A percentile compares a stretch with the other conserved stretches of the same genome.
phyloP scores from a whole-genome alignment of 2,113 vertebrate genomes.

The Orthonyx spaldingii region DNA sequence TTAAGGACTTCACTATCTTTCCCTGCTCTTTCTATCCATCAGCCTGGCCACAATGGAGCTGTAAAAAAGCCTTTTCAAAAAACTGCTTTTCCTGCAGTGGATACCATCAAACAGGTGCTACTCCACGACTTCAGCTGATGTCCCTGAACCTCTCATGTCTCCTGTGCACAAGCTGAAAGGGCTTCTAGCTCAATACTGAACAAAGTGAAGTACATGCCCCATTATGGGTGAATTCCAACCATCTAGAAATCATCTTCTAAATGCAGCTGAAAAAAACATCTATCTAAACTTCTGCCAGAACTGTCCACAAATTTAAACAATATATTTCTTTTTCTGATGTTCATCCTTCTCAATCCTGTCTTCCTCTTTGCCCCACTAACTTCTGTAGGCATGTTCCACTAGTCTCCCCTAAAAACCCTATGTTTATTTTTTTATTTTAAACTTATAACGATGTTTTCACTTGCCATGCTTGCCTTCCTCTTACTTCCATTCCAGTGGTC shows the following conservation, averaged over 20 bases:
- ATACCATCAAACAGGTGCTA: neutral
- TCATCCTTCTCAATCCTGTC: neutral
- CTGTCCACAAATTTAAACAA: neutral
- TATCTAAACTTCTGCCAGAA: neutral
- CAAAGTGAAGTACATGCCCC: neutral
- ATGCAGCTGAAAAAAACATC: neutral
- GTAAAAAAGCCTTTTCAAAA: neutral
- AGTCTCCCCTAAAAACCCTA: neutral
- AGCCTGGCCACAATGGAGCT: neutral
- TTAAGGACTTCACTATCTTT: neutral
- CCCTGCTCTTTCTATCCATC: neutral
- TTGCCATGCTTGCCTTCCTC: neutral
- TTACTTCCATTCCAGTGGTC: neutral
- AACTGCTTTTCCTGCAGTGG: neutral
- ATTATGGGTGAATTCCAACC: neutral
- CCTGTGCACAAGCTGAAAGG: neutral
- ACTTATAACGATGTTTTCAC: neutral
- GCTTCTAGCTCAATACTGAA: neutral
- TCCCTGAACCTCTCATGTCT: neutral
- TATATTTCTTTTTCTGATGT: neutral
- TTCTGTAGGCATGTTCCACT: neutral
- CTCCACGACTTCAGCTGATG: neutral
- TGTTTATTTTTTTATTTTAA: neutral
- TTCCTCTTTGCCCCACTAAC: neutral
- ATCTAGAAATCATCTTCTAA: neutral